phyloP scores from a whole-genome alignment of 2,113 vertebrate genomes.

The Oostethus manadensis region DNA sequence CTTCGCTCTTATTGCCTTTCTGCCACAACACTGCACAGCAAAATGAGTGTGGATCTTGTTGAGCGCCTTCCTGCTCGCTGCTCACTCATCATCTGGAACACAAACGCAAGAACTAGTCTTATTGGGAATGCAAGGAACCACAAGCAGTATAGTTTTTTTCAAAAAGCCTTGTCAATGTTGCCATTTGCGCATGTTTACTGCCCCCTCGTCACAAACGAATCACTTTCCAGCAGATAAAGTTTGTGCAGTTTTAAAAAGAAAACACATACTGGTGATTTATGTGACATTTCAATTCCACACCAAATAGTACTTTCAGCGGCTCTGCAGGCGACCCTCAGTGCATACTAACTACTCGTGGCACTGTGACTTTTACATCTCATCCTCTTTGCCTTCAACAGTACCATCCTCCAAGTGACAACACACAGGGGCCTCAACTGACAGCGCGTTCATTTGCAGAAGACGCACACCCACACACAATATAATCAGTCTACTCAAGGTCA shows the following conservation, averaged over 20 bases:
- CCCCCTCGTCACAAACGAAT: neutral
- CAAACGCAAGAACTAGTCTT: too few species aligned
- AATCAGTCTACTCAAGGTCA: neutral
- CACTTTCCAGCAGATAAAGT: neutral
- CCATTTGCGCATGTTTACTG: too few species aligned
- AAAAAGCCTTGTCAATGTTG: too few species aligned
- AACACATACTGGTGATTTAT: neutral
- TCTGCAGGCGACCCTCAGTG: neutral
- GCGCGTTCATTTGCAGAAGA: neutral
- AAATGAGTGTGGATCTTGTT: neutral
- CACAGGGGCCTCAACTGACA: neutral
- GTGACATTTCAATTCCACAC: neutral
- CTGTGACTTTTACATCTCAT: neutral
- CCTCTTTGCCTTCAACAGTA: neutral
- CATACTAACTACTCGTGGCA: neutral
- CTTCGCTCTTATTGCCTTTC: neutral
- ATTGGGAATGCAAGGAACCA: neutral
- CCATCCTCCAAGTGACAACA: neutral
- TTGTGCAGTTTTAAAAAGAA: neutral
- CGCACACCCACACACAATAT: neutral
- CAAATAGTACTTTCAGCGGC: neutral
- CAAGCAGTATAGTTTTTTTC: neutral
- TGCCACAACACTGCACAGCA: neutral
- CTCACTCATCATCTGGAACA: neutral
- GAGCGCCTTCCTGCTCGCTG: neutral